phyloP scores from a whole-genome alignment of 2,888 invertebrate genomes.

The Cistogaster globosa region DNA sequence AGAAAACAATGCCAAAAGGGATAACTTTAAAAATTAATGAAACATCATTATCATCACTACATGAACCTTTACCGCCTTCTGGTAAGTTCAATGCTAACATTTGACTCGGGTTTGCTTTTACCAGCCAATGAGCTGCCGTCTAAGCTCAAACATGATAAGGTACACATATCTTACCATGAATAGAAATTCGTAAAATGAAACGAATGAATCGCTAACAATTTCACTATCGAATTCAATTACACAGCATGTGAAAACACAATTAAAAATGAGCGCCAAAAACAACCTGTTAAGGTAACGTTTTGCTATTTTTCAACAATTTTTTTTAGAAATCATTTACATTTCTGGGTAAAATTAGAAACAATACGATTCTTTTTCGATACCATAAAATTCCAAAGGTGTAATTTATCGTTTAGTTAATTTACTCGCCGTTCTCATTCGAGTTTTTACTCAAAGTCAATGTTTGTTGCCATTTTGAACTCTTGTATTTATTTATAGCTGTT shows the following conservation, averaged over 20 bases:
- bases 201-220: slow-evolving; percentile 80
- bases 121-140: slow-evolving; percentile 81
- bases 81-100: slow-evolving; percentile 78
- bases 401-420: background rate
- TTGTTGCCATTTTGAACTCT: slow-evolving; percentile 26
- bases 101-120: no score
- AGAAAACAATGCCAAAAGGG: no score
- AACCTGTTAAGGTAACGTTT: slow-evolving; percentile 41
- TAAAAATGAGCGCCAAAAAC: slow-evolving; percentile 8
- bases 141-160: slow-evolving; percentile 76
- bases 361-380: slow-evolving; percentile 7
- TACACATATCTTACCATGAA: slow-evolving; percentile 76
- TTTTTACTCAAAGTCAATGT: slow-evolving; percentile 65
- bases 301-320: no score
- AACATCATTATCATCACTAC: slow-evolving; percentile 83
- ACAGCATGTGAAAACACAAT: slow-evolving; percentile 29
- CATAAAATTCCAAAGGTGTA: background rate
- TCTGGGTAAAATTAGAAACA: background rate
- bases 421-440: background rate
- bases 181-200: slow-evolving; percentile 77
- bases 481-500: slow-evolving; percentile 42
- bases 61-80: slow-evolving; percentile 83
- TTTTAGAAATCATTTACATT: no score
- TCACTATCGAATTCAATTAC: slow-evolving; percentile 66
- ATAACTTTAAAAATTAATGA: no score